A percentile compares a stretch with the other conserved stretches of the same genome.
Evolutionary conservation across 2,888 invertebrate species (phyloP).

Genomic region (Biston stratarius): DNA sequence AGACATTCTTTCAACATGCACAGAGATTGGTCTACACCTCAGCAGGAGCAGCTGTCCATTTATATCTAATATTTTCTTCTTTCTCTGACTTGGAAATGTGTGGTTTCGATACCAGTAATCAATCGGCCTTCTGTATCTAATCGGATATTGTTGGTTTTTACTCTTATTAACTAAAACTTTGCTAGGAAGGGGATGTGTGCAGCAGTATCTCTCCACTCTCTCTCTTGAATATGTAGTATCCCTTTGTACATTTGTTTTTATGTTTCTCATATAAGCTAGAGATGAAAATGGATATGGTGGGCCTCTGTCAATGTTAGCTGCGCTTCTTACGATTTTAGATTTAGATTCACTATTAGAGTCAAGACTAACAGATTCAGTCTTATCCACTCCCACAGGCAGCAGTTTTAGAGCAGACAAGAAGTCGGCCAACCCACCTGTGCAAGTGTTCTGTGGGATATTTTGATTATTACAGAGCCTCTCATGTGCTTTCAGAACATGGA

Average conservation of each 20-base stretch:
- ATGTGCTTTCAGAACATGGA: constrained; percentile 70
- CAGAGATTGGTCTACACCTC: constrained; percentile 81
- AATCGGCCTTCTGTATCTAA: constrained; percentile 76
- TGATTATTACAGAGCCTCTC: constrained; percentile 81
- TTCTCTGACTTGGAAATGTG: constrained; percentile 74
- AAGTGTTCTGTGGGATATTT: constrained; percentile 55
- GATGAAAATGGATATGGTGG: constrained; percentile 83
- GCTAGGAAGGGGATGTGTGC: constrained; percentile 61
- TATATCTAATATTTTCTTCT: constrained; percentile 74
- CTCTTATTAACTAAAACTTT: constrained; percentile 73
- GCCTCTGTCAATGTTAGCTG: constrained; percentile 72
- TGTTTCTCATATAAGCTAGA: constrained; percentile 74
- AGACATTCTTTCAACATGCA: constrained; percentile 76
- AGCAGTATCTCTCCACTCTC: constrained; percentile 79
- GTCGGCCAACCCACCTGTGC: constrained; percentile 68
- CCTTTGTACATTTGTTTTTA: constrained; percentile 66
- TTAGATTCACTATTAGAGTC: constrained; percentile 54
- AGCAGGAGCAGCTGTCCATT: constrained; percentile 81
- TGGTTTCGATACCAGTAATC: constrained; percentile 79
- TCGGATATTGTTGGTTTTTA: constrained; percentile 74
- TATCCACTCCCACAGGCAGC: constrained; percentile 55
- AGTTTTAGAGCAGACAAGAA: constrained; percentile 77
- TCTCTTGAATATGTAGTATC: constrained; percentile 72
- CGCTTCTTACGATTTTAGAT: constrained; percentile 68
- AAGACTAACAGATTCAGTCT: constrained; percentile 41